phyloP scores from a whole-genome alignment of 2,113 vertebrate genomes.

The Salvelinus sp. region DNA sequence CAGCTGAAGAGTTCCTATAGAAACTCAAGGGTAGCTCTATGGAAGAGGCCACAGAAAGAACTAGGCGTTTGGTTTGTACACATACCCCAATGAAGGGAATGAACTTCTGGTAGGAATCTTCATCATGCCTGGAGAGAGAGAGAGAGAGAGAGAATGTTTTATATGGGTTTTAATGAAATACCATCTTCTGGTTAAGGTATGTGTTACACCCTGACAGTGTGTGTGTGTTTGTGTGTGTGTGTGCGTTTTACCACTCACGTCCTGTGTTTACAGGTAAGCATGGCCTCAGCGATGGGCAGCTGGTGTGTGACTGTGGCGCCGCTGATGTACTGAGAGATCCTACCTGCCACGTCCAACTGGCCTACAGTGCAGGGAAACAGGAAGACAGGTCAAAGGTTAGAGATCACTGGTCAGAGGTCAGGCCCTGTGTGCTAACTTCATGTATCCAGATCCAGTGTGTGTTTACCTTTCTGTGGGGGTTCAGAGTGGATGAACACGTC shows the following conservation, averaged over 20 bases:
- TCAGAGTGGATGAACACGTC: constrained; percentile 85
- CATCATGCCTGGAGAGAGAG: constrained; percentile 79
- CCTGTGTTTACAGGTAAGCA: constrained; percentile 89
- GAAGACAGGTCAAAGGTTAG: not conserved
- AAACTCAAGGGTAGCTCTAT: not conserved
- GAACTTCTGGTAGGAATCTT: constrained; percentile 92
- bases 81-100: constrained; percentile 90
- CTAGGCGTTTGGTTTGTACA: not conserved
- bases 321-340: constrained; percentile 81
- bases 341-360: constrained; percentile 80
- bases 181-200: not conserved
- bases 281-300: constrained; percentile 89
- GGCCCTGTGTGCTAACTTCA: not conserved
- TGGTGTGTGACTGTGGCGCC: constrained; percentile 82
- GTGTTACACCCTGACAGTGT: not conserved
- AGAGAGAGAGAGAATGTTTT: constrained; percentile 10
- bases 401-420: not conserved
- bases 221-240: not conserved
- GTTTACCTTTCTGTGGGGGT: constrained; percentile 77
- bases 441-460: not conserved
- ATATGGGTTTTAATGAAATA: too few relatives aligned
- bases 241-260: constrained; percentile 72
- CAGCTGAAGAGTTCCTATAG: too few relatives aligned
- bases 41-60: too few relatives aligned
- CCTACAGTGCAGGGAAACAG: constrained; percentile 64